Percentiles rank a stretch among this genome's conserved stretches.
These are phyloP conservation scores for Coregonus sp. DNA, from an alignment of 2,797 vertebrate species.

Conservation along the genomic window DNA sequence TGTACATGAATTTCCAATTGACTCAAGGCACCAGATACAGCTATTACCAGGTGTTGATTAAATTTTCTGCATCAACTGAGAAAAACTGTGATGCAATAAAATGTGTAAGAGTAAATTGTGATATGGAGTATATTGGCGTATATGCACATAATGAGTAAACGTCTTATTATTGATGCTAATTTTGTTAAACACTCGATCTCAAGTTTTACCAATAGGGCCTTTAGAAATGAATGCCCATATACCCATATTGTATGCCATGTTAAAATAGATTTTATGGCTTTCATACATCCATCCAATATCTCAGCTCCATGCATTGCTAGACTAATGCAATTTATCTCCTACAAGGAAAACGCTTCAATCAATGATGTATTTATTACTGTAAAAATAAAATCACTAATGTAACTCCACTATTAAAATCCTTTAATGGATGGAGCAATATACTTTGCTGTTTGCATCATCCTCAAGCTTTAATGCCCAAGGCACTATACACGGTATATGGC, in stretches of 20 bases:
- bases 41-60: slow-evolving; percentile 4
- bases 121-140: not conserved
- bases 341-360: slow-evolving; percentile 75
- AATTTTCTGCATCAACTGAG: not conserved
- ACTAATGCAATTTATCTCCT: slow-evolving; percentile 71
- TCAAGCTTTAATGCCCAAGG: slow-evolving; percentile 65
- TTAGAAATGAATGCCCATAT: slow-evolving; percentile 19
- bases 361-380: slow-evolving; percentile 80
- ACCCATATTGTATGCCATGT: slow-evolving; percentile 56
- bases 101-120: not conserved
- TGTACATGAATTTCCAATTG: not conserved
- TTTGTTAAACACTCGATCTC: slow-evolving; percentile 30
- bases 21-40: not conserved
- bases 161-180: slow-evolving; percentile 43
- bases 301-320: slow-evolving; percentile 56
- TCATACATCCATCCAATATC: slow-evolving; percentile 48
- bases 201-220: slow-evolving; percentile 59
- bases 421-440: slow-evolving; percentile 82
- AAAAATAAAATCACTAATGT: slow-evolving; percentile 82
- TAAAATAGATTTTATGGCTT: slow-evolving; percentile 64
- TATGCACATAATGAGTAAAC: not conserved
- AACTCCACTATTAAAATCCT: slow-evolving; percentile 80
- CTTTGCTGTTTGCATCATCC: slow-evolving; percentile 78
- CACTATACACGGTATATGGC: slow-evolving; percentile 53
- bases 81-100: slow-evolving; percentile 1